Percentiles rank a stretch among this genome's conserved stretches.
phyloP scores from a whole-genome alignment of 2,113 vertebrate genomes.

The Lophotis ruficrista region DNA sequence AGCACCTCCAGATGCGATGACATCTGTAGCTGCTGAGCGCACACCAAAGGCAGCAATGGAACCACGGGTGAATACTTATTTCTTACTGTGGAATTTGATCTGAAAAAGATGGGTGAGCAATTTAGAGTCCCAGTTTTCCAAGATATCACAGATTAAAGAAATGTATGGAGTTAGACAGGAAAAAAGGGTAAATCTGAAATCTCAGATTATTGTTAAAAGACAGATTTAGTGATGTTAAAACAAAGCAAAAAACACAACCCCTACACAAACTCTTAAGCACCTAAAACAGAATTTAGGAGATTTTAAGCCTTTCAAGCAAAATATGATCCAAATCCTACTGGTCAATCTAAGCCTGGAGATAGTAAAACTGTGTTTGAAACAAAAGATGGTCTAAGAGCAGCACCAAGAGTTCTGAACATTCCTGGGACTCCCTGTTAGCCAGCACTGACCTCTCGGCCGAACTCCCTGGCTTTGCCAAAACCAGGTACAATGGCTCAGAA shows the following conservation, averaged over 20 bases:
- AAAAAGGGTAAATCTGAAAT: background rate
- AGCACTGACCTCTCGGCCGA: background rate
- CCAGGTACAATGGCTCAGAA: background rate
- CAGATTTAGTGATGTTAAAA: background rate
- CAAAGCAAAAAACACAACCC: background rate
- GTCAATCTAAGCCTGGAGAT: background rate
- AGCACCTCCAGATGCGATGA: background rate
- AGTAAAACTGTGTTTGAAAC: background rate
- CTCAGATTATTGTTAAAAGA: background rate
- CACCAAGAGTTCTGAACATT: background rate
- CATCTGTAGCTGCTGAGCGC: background rate
- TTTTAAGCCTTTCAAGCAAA: background rate
- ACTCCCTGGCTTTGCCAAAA: background rate
- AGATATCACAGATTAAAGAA: background rate
- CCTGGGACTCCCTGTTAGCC: background rate
- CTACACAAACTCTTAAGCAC: background rate
- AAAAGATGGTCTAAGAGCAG: background rate
- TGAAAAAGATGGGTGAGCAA: background rate
- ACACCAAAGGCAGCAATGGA: background rate
- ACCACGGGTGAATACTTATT: background rate
- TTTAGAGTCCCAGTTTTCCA: background rate
- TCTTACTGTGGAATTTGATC: background rate
- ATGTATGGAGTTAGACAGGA: background rate
- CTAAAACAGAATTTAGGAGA: background rate
- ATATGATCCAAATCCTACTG: background rate